Conservation (phyloP, 2,888 invertebrate genomes). For the Azorinus chamasolen region DNA sequence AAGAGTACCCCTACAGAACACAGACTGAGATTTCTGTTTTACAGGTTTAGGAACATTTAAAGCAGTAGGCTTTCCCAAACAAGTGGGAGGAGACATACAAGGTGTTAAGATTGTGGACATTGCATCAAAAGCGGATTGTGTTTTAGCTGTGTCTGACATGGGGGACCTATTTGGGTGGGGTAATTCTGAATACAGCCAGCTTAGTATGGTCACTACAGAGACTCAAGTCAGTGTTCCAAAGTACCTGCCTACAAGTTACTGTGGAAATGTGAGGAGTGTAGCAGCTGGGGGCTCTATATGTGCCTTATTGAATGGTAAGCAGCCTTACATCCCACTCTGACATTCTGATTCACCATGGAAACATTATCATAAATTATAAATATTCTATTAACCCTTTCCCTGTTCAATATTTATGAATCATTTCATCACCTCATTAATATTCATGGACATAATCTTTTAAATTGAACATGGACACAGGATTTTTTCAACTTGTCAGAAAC, state of each 20-base stretch:
- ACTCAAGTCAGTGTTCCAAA: slow-evolving; percentile 92
- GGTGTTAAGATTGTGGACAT: slow-evolving; percentile 93
- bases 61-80: slow-evolving; percentile 82
- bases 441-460: no score
- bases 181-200: slow-evolving; percentile 96
- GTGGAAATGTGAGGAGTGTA: slow-evolving; percentile 92
- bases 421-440: no score
- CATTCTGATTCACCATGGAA: no score
- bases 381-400: no score
- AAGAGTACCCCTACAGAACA: no score
- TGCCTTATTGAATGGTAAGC: slow-evolving; percentile 92
- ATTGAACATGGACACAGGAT: no score
- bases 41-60: slow-evolving; percentile 85
- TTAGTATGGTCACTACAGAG: slow-evolving; percentile 87
- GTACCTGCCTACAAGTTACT: slow-evolving; percentile 88
- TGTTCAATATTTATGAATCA: no score
- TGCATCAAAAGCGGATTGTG: slow-evolving; percentile 94
- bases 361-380: no score
- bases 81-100: slow-evolving; percentile 92
- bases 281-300: slow-evolving; percentile 96
- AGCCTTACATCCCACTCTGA: no score
- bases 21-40: no score
- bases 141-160: slow-evolving; percentile 93
- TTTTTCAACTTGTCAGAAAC: no score
- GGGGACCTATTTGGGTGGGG: slow-evolving; percentile 99